phyloP scores from a whole-genome alignment of 2,888 invertebrate genomes.

The Tenthredo mesomela region DNA sequence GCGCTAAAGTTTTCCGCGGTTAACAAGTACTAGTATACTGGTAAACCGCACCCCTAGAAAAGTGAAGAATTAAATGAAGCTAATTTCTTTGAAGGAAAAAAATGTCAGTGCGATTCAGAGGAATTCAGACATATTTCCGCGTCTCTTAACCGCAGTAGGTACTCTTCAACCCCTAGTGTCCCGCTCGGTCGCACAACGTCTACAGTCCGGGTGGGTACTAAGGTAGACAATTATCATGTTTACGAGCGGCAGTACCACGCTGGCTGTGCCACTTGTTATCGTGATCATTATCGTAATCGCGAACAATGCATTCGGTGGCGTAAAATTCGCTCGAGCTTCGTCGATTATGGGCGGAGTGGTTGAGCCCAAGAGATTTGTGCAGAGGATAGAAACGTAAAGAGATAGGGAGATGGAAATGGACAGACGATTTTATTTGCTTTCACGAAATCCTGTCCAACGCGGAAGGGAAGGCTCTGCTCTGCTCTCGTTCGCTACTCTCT shows the following conservation, averaged over 20 bases:
- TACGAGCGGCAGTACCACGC: not conserved
- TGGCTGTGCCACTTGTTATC: slow-evolving; percentile 25
- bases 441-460: not conserved
- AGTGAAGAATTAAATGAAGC: not conserved
- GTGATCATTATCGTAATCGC: slow-evolving; percentile 38
- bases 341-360: not conserved
- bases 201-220: not conserved
- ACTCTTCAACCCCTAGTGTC: not conserved
- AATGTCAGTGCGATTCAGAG: too few relatives aligned
- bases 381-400: not conserved
- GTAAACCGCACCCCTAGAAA: not conserved
- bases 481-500: too few relatives aligned
- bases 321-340: slow-evolving; percentile 34
- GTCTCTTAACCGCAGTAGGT: not conserved
- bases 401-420: not conserved
- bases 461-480: too few relatives aligned
- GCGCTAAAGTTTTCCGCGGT: not conserved
- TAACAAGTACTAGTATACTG: not conserved
- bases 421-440: slow-evolving; percentile 16
- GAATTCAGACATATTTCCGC: not conserved
- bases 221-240: slow-evolving; percentile 39
- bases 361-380: not conserved
- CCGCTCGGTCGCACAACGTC: not conserved
- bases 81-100: not conserved
- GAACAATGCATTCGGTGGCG: slow-evolving; percentile 20